phyloP scores from a whole-genome alignment of 2,113 vertebrate species.

The Tetrao urogallus region DNA sequence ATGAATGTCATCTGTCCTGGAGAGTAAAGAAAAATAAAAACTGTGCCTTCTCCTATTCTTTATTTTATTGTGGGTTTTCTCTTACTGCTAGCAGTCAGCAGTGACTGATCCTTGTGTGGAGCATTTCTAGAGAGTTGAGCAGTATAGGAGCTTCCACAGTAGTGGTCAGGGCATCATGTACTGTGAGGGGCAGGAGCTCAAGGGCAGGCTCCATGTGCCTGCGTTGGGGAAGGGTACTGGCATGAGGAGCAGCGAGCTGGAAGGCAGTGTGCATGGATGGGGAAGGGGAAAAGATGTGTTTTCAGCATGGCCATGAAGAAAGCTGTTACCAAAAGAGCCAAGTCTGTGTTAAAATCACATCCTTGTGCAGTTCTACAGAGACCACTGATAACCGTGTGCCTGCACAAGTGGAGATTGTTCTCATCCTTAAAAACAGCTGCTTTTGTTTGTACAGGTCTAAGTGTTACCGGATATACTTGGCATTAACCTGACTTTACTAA shows the following conservation, averaged over 20 bases:
- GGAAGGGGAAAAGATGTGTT: neutral
- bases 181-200: neutral
- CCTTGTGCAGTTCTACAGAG: neutral
- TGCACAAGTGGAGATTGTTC: neutral
- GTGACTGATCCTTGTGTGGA: neutral
- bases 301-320: neutral
- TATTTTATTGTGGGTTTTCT: neutral
- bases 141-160: neutral
- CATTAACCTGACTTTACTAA: neutral
- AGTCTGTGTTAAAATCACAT: neutral
- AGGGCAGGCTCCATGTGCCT: neutral
- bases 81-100: neutral
- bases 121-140: neutral
- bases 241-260: neutral
- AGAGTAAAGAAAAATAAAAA: neutral
- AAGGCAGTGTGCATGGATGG: neutral
- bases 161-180: neutral
- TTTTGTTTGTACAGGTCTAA: neutral
- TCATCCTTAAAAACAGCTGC: neutral
- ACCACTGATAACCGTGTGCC: accelerated
- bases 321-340: neutral
- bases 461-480: neutral
- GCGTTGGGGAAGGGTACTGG: neutral
- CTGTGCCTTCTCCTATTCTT: neutral
- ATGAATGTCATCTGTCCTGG: neutral